Conservation (phyloP, 2,113 vertebrate genomes). For the Platycercus adscitus region DNA sequence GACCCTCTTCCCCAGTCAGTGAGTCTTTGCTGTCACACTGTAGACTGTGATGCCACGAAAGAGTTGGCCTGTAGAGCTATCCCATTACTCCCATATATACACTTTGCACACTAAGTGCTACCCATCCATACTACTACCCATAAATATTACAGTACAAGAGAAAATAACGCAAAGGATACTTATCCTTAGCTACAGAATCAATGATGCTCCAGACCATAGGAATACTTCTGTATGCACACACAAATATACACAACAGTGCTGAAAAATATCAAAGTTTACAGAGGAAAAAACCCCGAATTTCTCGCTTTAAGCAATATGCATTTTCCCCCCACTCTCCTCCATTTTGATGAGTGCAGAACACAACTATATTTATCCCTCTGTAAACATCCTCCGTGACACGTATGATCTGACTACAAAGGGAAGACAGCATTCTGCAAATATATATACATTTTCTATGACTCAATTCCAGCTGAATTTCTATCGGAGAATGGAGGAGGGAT, state of each 20-base stretch:
- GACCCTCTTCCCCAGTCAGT: neutral
- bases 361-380: neutral
- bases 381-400: neutral
- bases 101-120: neutral
- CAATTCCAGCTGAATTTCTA: slow-evolving; percentile 23
- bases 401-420: neutral
- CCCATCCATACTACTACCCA: neutral
- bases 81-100: accelerated
- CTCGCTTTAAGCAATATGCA: neutral
- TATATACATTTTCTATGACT: slow-evolving; percentile 24
- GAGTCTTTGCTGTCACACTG: accelerated
- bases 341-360: neutral
- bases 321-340: neutral
- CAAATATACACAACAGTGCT: neutral
- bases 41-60: neutral
- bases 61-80: accelerated
- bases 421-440: neutral
- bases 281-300: neutral
- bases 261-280: neutral
- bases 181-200: neutral
- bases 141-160: neutral
- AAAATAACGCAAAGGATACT: neutral
- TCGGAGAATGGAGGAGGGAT: neutral
- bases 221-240: neutral
- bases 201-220: accelerated